Base-by-base conservation (phyloP, 2,113 vertebrate species). In the Cricetomys ansorgei region DNA sequence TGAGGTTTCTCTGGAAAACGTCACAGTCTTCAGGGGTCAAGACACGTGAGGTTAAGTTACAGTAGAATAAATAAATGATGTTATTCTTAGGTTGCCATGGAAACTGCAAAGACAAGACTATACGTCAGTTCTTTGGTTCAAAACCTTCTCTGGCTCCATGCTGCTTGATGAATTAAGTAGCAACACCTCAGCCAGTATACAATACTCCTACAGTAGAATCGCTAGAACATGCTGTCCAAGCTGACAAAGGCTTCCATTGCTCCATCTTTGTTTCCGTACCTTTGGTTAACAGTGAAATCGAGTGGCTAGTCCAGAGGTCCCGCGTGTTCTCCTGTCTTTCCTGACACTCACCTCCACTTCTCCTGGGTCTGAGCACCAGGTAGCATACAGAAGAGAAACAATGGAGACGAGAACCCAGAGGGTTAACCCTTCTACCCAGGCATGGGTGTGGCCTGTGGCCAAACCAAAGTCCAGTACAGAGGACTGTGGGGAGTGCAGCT, bases 81-180 rank as follows among this genome's bases (percentile, higher is more conserved):
- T 29, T 59, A 40, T 50, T 70, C 34, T 88, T 79, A 37, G 55
- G 85, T 85, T 79, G 34, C 40, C 62, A 80, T 85, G 48, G 81
- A 83, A 90, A 80, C 13, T 40, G 50, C 57, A 53, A 50, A 89
- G 90, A 75, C 70, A 88, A 80, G 43, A 59, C 9, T n/a, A 77
- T 25, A 27, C 27, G 12, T 64, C 53, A 50, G 50, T 88, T 93
- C 88, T 96, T 40, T 70, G 75, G 27, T n/a, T 96, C 34, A 65
- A 65, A 94, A n/a, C 62, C 16, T 53, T 57, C 67, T 87, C 34
- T 84, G 81, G 37, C 6, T 57, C 37, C 59, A 40, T 2, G 4
- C 7, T 73, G 64, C 67, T 11, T n/a, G 53, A 70, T 87, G 43
- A 81, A 77, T 93, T 88, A 59, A 70, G 16, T 37, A 45, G 12